phyloP scores from a whole-genome alignment of 2,888 invertebrate genomes.

The Pachliopta kotzebuea region DNA sequence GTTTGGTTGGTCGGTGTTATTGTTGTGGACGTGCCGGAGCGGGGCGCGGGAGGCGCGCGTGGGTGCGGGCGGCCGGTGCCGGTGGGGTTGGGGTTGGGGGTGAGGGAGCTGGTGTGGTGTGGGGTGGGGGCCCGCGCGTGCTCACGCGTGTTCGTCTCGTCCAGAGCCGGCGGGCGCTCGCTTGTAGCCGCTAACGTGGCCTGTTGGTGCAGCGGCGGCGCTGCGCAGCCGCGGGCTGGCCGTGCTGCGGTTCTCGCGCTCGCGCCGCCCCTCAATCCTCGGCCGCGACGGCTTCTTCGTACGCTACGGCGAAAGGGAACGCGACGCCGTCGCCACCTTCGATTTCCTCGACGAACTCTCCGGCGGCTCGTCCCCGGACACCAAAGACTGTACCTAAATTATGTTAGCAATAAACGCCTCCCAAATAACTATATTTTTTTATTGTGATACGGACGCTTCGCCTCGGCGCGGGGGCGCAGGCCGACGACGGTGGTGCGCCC shows the following conservation, averaged over 20 bases:
- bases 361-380: slow-evolving; percentile 64
- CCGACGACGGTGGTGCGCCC: background rate
- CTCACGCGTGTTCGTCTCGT: slow-evolving; percentile 59
- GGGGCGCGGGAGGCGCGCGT: slow-evolving; percentile 29
- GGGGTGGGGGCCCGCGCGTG: slow-evolving; percentile 36
- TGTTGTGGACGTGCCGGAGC: background rate
- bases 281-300: slow-evolving; percentile 89
- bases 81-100: slow-evolving; percentile 28
- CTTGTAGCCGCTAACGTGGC: slow-evolving; percentile 51
- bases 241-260: slow-evolving; percentile 74
- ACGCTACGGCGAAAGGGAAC: slow-evolving; percentile 88
- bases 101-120: too few relatives aligned
- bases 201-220: slow-evolving; percentile 80
- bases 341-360: slow-evolving; percentile 88
- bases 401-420: slow-evolving; percentile 56
- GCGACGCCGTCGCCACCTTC: slow-evolving; percentile 88
- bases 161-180: slow-evolving; percentile 53
- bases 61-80: slow-evolving; percentile 26
- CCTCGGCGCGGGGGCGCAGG: background rate
- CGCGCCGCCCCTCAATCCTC: slow-evolving; percentile 85
- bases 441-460: slow-evolving; percentile 49
- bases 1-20: too few relatives aligned
- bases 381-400: slow-evolving; percentile 72
- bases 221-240: slow-evolving; percentile 79
- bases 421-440: slow-evolving; percentile 67